A percentile compares a stretch with the other conserved stretches of the same genome.
phyloP scores from a whole-genome alignment of 2,113 vertebrate species.

The Anguilla japonica region DNA sequence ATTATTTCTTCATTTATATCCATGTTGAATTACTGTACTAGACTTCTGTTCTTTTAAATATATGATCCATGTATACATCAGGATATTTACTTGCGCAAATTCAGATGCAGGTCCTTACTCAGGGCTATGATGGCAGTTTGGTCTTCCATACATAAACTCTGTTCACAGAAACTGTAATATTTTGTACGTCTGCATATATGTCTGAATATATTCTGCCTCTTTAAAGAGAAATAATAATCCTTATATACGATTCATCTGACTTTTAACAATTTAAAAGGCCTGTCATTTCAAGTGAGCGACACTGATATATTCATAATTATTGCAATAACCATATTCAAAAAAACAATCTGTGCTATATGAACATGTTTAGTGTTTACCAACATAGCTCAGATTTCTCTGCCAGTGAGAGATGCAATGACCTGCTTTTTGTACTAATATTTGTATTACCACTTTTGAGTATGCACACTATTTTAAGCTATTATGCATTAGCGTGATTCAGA shows the following conservation, averaged over 20 bases:
- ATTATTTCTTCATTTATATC: neutral
- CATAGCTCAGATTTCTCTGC: constrained; percentile 52
- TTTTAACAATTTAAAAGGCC: too few relatives aligned
- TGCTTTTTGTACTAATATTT: neutral
- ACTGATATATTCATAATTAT: too few relatives aligned
- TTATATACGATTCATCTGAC: too few relatives aligned
- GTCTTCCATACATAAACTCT: too few relatives aligned
- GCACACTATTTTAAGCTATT: neutral
- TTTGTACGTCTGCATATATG: too few relatives aligned
- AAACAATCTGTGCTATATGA: neutral
- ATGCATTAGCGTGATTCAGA: constrained; percentile 25
- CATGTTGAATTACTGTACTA: neutral
- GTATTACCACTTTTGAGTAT: neutral
- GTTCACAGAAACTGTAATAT: too few relatives aligned
- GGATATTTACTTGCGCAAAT: neutral
- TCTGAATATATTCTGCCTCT: too few relatives aligned
- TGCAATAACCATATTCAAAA: too few relatives aligned
- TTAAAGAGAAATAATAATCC: too few relatives aligned
- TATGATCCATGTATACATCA: neutral
- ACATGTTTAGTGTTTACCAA: constrained; percentile 30
- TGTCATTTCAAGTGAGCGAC: too few relatives aligned
- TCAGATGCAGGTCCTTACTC: too few relatives aligned
- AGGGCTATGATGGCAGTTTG: too few relatives aligned
- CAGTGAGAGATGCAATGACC: neutral
- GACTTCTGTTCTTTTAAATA: neutral